A percentile compares a stretch with the other conserved stretches of the same genome.
These are phyloP conservation scores for Notamacropus eugenii DNA, from an alignment of 2,797 vertebrate genomes.

Conservation along the genomic window DNA sequence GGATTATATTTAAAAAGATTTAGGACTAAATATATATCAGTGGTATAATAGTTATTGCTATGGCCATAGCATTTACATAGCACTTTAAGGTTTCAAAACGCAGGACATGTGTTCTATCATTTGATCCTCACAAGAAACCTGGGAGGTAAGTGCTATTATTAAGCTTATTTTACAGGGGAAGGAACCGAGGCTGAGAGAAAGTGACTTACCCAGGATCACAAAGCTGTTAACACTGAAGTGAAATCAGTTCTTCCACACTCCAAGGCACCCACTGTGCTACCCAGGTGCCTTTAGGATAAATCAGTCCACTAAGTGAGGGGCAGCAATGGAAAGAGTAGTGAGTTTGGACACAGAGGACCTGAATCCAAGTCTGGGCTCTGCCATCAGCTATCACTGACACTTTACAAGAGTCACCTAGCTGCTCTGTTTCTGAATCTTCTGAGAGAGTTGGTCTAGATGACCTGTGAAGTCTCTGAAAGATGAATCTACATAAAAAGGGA, in stretches of 20 bases:
- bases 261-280: not conserved
- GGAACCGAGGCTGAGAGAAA: not conserved
- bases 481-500: no score
- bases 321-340: not conserved
- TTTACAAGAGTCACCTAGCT: not conserved
- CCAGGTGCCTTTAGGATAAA: not conserved
- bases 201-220: not conserved
- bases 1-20: no score
- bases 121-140: no score
- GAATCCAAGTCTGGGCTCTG: not conserved
- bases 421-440: no score
- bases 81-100: no score
- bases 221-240: not conserved
- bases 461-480: no score
- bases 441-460: no score
- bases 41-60: no score
- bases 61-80: no score
- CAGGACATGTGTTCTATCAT: no score
- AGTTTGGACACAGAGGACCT: not conserved
- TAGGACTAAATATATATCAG: no score
- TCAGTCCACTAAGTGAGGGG: not conserved
- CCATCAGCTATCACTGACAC: not conserved
- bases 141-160: not conserved
- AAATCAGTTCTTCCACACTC: not conserved
- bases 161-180: not conserved